Percentiles rank a stretch among this genome's conserved stretches.
Evolutionary conservation across 2,797 vertebrate genomes (phyloP).

Genomic region (Acomys russatus): DNA sequence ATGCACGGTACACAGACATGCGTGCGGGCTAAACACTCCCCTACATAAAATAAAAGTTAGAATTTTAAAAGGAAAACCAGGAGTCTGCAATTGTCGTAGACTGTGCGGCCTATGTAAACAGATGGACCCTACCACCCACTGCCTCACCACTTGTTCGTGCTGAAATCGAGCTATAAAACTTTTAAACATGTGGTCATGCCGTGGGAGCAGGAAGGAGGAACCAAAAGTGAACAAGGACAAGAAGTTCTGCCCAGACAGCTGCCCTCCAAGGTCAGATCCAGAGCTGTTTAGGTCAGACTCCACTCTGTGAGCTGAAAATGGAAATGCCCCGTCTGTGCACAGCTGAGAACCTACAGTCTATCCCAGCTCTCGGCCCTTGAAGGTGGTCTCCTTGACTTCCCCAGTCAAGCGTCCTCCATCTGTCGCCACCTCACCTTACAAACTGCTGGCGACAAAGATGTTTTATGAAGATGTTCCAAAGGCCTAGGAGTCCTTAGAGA

Average conservation of each 20-base stretch:
- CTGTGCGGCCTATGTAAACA: background rate
- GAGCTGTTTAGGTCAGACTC: conserved; percentile 1
- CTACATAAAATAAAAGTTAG: background rate
- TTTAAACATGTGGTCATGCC: background rate
- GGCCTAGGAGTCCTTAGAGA: background rate
- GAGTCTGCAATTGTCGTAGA: background rate
- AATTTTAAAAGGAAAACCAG: background rate
- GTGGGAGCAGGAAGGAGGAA: background rate
- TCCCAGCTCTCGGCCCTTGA: background rate
- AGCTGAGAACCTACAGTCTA: background rate
- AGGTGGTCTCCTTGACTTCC: background rate
- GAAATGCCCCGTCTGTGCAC: background rate
- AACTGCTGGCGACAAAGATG: background rate
- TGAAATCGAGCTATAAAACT: conserved; percentile 42
- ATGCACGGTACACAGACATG: background rate
- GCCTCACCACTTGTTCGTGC: conserved; percentile 11
- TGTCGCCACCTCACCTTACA: background rate
- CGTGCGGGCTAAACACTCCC: background rate
- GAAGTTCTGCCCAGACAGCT: background rate
- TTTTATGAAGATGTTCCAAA: background rate
- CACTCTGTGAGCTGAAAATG: background rate
- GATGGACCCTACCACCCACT: background rate
- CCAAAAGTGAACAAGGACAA: conserved; percentile 33
- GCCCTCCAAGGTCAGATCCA: background rate
- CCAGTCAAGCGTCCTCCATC: background rate